Percentiles rank a stretch among this genome's conserved stretches.
phyloP scores from a whole-genome alignment of 1,140 invertebrate genomes.

The Pachyrhynchus sulphureomaculatus region DNA sequence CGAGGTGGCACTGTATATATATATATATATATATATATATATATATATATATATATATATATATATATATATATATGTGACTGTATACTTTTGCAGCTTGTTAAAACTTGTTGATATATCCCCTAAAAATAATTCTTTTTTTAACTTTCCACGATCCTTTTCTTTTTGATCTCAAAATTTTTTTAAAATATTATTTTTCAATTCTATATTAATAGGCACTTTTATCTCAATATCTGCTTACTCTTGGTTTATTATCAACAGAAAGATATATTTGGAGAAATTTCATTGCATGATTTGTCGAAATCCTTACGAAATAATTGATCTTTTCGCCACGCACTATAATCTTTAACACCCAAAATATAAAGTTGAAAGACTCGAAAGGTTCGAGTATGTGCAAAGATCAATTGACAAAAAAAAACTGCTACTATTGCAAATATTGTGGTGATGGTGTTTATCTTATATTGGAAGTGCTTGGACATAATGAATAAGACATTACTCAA shows the following conservation, averaged over 20 bases:
- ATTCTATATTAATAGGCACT: too few species aligned
- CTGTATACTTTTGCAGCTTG: too few species aligned
- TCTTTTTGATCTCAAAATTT: neutral
- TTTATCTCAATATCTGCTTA: too few species aligned
- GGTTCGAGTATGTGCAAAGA: neutral
- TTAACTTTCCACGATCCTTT: neutral
- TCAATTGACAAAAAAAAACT: neutral
- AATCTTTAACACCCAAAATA: neutral
- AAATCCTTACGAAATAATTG: neutral
- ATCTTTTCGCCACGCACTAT: neutral
- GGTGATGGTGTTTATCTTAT: neutral
- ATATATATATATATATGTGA: too few species aligned
- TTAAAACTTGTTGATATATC: too few species aligned
- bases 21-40: too few species aligned
- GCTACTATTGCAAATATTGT: neutral
- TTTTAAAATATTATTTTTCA: neutral
- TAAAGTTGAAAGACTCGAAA: neutral
- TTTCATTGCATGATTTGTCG: neutral
- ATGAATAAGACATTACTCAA: too few species aligned
- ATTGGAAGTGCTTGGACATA: conserved; percentile 57
- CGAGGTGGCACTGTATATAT: too few species aligned
- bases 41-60: too few species aligned
- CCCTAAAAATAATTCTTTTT: neutral
- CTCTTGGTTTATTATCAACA: too few species aligned
- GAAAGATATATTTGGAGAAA: neutral